Evolutionary conservation across 2,113 vertebrate genomes (phyloP), one percentile per base, ranked within the genome.

Genomic region (Taurulus bubalis): DNA sequence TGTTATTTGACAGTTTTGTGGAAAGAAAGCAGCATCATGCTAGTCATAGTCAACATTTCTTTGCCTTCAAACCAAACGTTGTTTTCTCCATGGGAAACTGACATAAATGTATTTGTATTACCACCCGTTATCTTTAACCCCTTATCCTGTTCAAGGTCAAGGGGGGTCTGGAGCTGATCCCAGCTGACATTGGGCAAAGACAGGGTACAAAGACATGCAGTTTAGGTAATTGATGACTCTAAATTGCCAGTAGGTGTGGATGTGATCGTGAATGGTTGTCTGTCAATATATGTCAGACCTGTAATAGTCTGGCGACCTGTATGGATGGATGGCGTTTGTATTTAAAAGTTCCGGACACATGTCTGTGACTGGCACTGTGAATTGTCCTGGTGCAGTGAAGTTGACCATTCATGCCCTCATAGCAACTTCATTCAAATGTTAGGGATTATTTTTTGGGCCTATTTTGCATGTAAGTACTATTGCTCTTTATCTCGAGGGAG

Each of bases 401-500:
- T 14, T 65, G 15, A 51, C 2, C 12, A 32, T 3, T 63, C 26
- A 18, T 28, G 34, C 10, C 38, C 30, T 30, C 20, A 22, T 18
- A 40, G 34, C 36, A 67, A 51, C 30, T 62, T 60, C 45, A 68
- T 60, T 55, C 14, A 62, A 75, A 62, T 34, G 75, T 42, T 34
- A 24, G 22, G 16, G 51, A 34, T 42, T 20, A 63, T 63, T 30
- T 79, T 15, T 20, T 20, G 20, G 14, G 30, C 64, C 30, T 38
- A 30, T 26, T 67, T 40, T 80, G 30, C 51, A 83, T 18, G 22
- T 22, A 49, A 30, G 18, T 38, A 58, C 36, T 2, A 4, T 32
- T 49, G 32, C 58, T 36, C 51, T 51, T 81, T 62, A 66, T 77
- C 73, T 71, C 30, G 42, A 71, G 70, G 32, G 36, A 47, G 9